These are phyloP conservation scores for Deroplatys truncata DNA, from an alignment of 2,888 invertebrate genomes.

Conservation along the genomic window DNA sequence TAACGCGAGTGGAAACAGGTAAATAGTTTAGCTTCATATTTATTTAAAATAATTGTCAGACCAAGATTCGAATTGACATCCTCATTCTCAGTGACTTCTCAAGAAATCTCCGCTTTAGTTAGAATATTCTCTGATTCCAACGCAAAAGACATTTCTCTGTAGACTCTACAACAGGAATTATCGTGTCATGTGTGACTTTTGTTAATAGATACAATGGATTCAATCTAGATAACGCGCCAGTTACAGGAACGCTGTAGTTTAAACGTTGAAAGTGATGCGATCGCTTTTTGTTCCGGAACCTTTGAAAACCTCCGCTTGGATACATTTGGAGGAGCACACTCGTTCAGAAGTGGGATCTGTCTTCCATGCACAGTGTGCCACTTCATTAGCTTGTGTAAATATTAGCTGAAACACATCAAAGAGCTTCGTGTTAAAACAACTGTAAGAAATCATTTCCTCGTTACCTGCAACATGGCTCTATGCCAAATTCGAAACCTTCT, in stretches of 20 bases:
- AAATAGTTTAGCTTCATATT: too few species aligned
- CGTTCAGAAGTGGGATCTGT: neutral
- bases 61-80: too few species aligned
- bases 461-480: neutral
- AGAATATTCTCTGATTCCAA: too few species aligned
- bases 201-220: neutral
- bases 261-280: neutral
- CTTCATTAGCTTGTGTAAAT: neutral
- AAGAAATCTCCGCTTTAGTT: too few species aligned
- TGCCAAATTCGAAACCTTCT: neutral
- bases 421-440: neutral
- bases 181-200: neutral
- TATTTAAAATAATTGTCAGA: too few species aligned
- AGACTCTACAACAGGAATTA: too few species aligned
- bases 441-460: neutral
- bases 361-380: neutral
- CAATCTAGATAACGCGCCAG: neutral
- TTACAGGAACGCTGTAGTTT: neutral
- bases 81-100: too few species aligned
- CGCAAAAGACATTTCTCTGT: too few species aligned
- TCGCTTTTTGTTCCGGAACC: neutral
- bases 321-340: too few species aligned
- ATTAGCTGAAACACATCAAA: neutral
- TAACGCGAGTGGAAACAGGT: too few species aligned
- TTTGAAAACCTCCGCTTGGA: neutral